Conservation (phyloP, 1,140 invertebrate genomes). For the Tetranychus cinnabarinus region DNA sequence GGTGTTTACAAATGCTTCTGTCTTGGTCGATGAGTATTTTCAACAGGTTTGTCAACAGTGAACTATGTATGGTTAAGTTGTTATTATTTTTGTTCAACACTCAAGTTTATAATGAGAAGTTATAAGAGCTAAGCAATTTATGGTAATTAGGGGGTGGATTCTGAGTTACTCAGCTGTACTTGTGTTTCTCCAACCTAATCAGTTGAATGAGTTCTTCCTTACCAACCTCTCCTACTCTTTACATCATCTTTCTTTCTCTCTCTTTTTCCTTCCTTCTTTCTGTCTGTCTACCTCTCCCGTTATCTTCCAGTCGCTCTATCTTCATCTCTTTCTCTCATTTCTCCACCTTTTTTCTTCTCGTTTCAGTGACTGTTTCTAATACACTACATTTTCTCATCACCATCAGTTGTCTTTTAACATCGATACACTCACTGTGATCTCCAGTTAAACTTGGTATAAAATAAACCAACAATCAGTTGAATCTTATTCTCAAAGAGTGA, state of each 20-base stretch:
- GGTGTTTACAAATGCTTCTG: too few species aligned
- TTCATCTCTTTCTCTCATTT: neutral
- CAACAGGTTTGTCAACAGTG: too few species aligned
- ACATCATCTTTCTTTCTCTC: neutral
- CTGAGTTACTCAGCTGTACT: too few species aligned
- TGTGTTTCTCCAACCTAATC: too few species aligned
- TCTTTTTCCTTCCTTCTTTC: neutral
- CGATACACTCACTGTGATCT: neutral
- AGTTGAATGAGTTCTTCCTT: too few species aligned
- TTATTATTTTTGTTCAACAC: too few species aligned
- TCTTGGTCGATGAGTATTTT: too few species aligned
- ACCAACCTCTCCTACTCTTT: neutral
- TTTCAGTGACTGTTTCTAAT: neutral
- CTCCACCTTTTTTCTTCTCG: neutral
- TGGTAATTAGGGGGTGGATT: too few species aligned
- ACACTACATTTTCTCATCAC: neutral
- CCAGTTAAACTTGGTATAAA: neutral
- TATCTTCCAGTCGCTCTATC: neutral
- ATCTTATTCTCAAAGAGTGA: neutral
- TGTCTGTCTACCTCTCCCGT: neutral
- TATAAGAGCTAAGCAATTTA: too few species aligned
- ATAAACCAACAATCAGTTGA: neutral
- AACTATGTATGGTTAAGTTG: too few species aligned
- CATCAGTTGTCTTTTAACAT: neutral
- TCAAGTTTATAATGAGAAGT: too few species aligned